phyloP scores from a whole-genome alignment of 2,888 invertebrate species.

The Nephrotoma appendiculata region DNA sequence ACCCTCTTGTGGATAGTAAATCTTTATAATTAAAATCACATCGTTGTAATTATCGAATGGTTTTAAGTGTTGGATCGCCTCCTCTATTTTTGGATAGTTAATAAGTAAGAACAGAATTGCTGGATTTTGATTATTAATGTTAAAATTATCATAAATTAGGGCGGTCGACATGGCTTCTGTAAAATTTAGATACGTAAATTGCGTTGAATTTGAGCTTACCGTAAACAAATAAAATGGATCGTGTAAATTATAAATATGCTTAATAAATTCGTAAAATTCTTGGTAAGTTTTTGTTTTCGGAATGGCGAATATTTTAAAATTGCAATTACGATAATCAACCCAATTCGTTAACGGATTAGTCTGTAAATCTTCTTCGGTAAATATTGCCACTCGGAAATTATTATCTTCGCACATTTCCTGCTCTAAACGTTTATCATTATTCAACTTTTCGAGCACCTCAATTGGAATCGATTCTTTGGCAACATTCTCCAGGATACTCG shows the following conservation, averaged over 20 bases:
- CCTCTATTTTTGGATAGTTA: constrained; percentile 71
- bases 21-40: constrained; percentile 31
- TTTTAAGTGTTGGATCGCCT: constrained; percentile 54
- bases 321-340: constrained; percentile 62
- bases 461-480: constrained; percentile 87
- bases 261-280: constrained; percentile 81
- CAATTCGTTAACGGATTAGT: constrained; percentile 94
- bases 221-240: constrained; percentile 74
- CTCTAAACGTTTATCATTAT: constrained; percentile 87
- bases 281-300: constrained; percentile 72
- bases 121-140: constrained; percentile 57
- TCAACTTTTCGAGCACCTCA: constrained; percentile 73
- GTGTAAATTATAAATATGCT: constrained; percentile 53
- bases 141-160: constrained; percentile 47
- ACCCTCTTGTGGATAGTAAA: constrained; percentile 87
- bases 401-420: constrained; percentile 82
- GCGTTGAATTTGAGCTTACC: background rate
- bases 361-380: constrained; percentile 61
- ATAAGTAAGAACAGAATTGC: constrained; percentile 72
- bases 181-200: background rate
- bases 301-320: constrained; percentile 71
- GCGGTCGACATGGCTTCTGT: background rate
- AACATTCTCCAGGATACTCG: constrained; percentile 78
- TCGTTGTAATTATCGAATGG: constrained; percentile 87
- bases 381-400: background rate